Evolutionary conservation across 2,888 invertebrate genomes (phyloP), one percentile per base, ranked within the genome.

Genomic region (Calliopum simillimum): DNA sequence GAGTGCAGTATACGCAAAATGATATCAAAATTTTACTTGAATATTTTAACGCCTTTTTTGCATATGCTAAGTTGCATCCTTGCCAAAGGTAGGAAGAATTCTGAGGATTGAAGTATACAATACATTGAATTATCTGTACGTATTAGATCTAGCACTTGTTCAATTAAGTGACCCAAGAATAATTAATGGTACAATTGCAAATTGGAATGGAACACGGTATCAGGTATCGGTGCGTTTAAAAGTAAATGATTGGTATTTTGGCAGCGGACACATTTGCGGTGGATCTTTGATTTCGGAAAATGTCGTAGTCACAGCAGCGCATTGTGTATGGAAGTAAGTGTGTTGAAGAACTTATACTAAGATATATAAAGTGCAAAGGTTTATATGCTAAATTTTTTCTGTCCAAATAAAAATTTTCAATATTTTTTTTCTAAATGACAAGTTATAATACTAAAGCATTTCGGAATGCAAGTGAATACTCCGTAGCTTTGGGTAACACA

Each of bases 261-360:
- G 85, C 12, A 78, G 79, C 2, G 85, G 85, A 0, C 84, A 85
- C 73, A 72, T 84, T 14, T 85, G 84, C 55, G 84, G 84, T 3
- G 84, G 82, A 4, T 72, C 83, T 0, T 70, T 85, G 58, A 81
- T 85, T 58, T 70, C 74, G 3, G 69, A 76, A 8, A 80, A 78
- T 70, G 78, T 77, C 11, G 84, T 81, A 0, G 74, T 85, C 1
- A 76, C 79, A 2, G 86, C 85, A 0, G 84, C 84, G 1, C 86
- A 85, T 75, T 85, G 85, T 49, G 81, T 85, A 73, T 80, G 79
- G n/a, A 74, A 84, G 84, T 84, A 76, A 80, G 82, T 78, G 12
- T 5, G 12, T 12, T 14, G 51, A 5, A 14, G n/a, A n/a, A 6
- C 13, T 16, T 2, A 19, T 12, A 53, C 12, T 14, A 3, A 19